These are phyloP conservation scores for Gorsachius goisagi DNA, from an alignment of 2,113 vertebrate genomes.

Conservation along the genomic window DNA sequence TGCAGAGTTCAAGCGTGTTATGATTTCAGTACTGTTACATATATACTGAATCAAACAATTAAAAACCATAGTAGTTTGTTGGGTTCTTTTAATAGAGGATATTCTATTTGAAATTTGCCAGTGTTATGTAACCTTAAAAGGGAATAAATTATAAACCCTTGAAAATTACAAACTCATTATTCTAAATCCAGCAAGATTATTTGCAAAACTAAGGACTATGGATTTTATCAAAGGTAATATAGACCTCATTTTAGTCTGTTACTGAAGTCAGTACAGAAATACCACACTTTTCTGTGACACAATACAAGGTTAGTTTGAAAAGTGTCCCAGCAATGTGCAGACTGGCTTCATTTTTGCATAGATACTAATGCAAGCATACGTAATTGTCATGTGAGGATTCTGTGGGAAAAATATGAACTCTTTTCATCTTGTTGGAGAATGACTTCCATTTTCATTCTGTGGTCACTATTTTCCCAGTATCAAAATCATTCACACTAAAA, in stretches of 20 bases:
- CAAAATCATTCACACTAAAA: background rate
- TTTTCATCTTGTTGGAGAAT: background rate
- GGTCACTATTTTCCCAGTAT: background rate
- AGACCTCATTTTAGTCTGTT: background rate
- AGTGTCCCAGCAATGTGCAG: background rate
- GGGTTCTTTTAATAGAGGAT: background rate
- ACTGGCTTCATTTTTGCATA: background rate
- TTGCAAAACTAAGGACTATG: background rate
- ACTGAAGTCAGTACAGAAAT: background rate
- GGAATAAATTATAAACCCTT: background rate
- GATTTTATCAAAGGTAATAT: background rate
- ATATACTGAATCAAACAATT: background rate
- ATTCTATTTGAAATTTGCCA: background rate
- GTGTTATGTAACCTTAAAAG: background rate
- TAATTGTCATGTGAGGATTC: background rate
- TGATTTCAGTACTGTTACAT: background rate
- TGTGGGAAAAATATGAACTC: background rate
- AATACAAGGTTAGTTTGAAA: background rate
- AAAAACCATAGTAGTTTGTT: background rate
- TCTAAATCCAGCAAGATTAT: background rate
- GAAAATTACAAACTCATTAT: background rate
- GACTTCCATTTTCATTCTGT: background rate
- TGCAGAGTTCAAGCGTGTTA: background rate
- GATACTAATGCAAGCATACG: background rate
- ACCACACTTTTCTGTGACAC: background rate